These are phyloP conservation scores for Drosophila nr. perissopoda DNA, from an alignment of 2,888 invertebrate genomes.

Conservation along the genomic window DNA sequence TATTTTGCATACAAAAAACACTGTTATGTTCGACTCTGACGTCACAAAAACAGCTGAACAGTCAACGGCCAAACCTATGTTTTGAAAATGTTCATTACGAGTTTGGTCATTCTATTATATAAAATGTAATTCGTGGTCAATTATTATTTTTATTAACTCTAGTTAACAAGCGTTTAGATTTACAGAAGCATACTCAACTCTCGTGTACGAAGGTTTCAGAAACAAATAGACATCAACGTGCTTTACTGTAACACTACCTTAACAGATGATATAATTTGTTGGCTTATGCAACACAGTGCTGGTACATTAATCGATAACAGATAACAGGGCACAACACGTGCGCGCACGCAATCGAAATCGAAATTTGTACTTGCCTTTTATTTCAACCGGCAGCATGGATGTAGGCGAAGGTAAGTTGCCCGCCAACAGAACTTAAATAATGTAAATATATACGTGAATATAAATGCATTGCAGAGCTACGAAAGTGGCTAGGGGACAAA, in stretches of 20 bases:
- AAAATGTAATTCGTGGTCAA: not conserved
- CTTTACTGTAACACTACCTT: not conserved
- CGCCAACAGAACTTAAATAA: not conserved
- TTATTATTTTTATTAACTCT: not conserved
- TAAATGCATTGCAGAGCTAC: slow-evolving; percentile 72
- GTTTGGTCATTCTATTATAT: not conserved
- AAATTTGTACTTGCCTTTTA: slow-evolving; percentile 26
- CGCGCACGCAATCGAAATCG: slow-evolving; percentile 39
- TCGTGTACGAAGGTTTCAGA: not conserved
- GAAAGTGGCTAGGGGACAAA: slow-evolving; percentile 78
- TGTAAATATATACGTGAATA: not conserved
- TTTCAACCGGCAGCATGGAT: slow-evolving; percentile 47
- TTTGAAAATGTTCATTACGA: not conserved
- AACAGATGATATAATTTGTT: not conserved
- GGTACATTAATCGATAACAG: slow-evolving; percentile 31
- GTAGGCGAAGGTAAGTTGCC: slow-evolving; percentile 57
- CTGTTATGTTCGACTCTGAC: not conserved
- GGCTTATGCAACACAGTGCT: slow-evolving; percentile 5
- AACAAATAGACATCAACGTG: not conserved
- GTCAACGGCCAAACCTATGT: not conserved
- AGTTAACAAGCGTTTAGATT: not conserved
- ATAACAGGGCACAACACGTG: slow-evolving; percentile 55
- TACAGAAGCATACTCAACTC: not conserved
- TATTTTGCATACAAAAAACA: not conserved
- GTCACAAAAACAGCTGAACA: not conserved